Base-by-base conservation (phyloP, 2,113 vertebrate genomes). In the Pseudopodoces humilis region DNA sequence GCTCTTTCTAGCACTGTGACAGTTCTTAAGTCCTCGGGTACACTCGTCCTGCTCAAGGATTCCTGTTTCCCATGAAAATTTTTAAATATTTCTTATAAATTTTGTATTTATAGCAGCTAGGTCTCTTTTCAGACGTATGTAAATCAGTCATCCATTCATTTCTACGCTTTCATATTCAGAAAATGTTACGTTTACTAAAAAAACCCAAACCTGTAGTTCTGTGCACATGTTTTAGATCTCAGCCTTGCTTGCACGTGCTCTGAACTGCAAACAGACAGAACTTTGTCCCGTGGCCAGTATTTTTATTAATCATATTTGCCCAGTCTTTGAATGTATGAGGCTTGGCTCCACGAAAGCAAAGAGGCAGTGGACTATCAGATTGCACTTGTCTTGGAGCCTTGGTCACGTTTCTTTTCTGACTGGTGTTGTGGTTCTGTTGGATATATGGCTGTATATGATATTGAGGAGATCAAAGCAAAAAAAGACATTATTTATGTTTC, bases 181-280 rank as follows among this genome's bases (percentile, higher is more conserved):
- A 60, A 55, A 35, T 0, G 0, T 11, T 35, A 22, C 0, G 1
- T 37, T 65, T 52, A 9, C 53, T 33, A 6, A 15, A 60, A 28
- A 50, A 20, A 0, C 4, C 12, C 23, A 62, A 46, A 13, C 1
- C 5, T 71, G 31, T 52, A 4, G 2, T 7, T 70, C 47, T 58
- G 7, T 58, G 8, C 49, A 4, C 27, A 1, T 23, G 31, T 52
- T 58, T 55, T 56, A 25, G 56, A 17, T 44, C 12, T 68, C 22
- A 44, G 44, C n/a, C 15, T 82, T 44, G 28, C 49, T 46, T 58
- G 17, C 31, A 8, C 1, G 17, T 47, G 43, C 68, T 59, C 19
- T 67, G 14, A 63, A 25, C 41, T 50, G 39, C 37, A 39, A 25
- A 39, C 5, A 10, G 69, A 9, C 19, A 50, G 80, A 93, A 41